Evolutionary conservation across 2,797 vertebrate genomes (phyloP), one percentile per base, ranked within the genome.

Genomic region (Clamator glandarius): DNA sequence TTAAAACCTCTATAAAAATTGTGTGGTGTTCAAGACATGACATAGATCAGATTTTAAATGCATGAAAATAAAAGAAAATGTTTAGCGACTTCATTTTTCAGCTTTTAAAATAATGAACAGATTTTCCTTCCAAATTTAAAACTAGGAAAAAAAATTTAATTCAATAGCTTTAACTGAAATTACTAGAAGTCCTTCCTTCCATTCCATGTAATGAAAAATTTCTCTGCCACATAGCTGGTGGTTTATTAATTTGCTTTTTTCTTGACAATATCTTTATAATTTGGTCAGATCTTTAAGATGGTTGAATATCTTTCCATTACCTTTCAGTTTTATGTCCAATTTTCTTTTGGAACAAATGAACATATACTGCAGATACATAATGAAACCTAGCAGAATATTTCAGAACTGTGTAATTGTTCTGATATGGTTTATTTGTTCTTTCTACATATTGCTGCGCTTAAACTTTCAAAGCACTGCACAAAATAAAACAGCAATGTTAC

Each of bases 321-420:
- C 15, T 70, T 84, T 68, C 68, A 21, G 36, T 35, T 61, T 80
- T 63, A 63, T 52, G 36, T 13, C 29, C 2, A 26, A 31, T 66
- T 89, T 94, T 80, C 24, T 42, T 84, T 80, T 61, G 3, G 5
- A 90, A 84, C 61, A 70, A 84, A 76, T 12, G 52, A 62, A 62
- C 36, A 58, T 5, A 14, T 36, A 68, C 31, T 87, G 23, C 3
- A 18, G 26, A 73, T 62, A 76, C 5, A 59, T 19, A 75, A 33
- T 21, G 55, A 88, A 93, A 87, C 36, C 29, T 5, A 79, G 44
- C 41, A 73, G 67, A 86, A 66, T 36, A 90, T 42, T 92, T 95
- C 41, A 81, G 54, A 80, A 72, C 16, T 15, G n/a, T 61, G n/a
- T 73, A 76, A 87, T 93, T 87, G 25, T 84, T 85, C 79, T 95